Evolutionary conservation across 2,888 invertebrate genomes (phyloP).

Genomic region (Lasiommata megera): DNA sequence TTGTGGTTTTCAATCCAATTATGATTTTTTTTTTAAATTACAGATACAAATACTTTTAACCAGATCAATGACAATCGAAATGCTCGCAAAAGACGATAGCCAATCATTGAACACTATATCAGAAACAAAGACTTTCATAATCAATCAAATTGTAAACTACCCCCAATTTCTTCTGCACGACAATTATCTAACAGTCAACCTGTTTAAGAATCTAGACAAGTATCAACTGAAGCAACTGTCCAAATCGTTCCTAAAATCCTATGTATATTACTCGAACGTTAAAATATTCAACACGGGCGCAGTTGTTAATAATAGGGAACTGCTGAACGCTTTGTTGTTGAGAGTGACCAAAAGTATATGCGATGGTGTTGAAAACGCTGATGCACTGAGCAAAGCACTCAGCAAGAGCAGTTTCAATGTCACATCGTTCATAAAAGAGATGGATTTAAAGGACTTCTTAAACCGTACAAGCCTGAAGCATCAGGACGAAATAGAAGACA

Average conservation of each 20-base stretch:
- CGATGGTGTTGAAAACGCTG: slow-evolving; percentile 54
- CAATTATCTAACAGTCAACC: slow-evolving; percentile 46
- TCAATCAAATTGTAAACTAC: slow-evolving; percentile 49
- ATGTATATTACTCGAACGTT: slow-evolving; percentile 39
- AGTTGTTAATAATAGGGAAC: slow-evolving; percentile 47
- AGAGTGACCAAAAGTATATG: slow-evolving; percentile 56
- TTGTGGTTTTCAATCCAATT: no score
- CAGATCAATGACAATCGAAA: slow-evolving; percentile 55
- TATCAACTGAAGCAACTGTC: slow-evolving; percentile 52
- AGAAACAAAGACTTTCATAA: slow-evolving; percentile 52
- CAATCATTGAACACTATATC: slow-evolving; percentile 33
- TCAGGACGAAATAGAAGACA: slow-evolving; percentile 45
- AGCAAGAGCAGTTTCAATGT: slow-evolving; percentile 56
- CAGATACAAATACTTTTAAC: slow-evolving; percentile 61
- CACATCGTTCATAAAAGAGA: slow-evolving; percentile 36
- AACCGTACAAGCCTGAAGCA: slow-evolving; percentile 25
- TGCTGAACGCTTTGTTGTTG: slow-evolving; percentile 53
- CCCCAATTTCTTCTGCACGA: slow-evolving; percentile 43
- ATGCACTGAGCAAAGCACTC: slow-evolving; percentile 53
- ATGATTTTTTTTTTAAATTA: slow-evolving; percentile 35
- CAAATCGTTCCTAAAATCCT: slow-evolving; percentile 55
- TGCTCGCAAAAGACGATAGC: slow-evolving; percentile 38
- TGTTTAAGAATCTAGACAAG: slow-evolving; percentile 56
- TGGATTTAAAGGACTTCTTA: neutral
- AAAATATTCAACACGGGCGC: slow-evolving; percentile 48